phyloP scores from a whole-genome alignment of 2,888 invertebrate genomes.

The Drosophila pegasa region DNA sequence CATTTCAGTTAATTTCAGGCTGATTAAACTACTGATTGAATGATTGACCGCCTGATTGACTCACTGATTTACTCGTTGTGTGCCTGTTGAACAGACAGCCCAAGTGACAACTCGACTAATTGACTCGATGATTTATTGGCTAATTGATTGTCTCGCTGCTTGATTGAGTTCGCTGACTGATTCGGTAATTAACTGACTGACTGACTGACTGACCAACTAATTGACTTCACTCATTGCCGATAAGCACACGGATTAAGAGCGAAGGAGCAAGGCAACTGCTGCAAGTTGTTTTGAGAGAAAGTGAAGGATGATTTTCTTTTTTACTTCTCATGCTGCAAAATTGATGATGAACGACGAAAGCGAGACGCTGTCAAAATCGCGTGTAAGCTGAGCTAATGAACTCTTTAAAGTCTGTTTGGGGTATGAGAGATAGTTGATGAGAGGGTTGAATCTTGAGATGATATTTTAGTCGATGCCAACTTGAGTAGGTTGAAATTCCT shows the following conservation, averaged over 20 bases:
- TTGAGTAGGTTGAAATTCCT: neutral
- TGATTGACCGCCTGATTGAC: neutral
- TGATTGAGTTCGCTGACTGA: constrained; percentile 1
- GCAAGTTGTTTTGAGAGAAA: neutral
- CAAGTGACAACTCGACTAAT: neutral
- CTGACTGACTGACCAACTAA: neutral
- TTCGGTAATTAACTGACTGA: neutral
- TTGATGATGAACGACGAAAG: neutral
- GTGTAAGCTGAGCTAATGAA: neutral
- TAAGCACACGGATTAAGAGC: neutral
- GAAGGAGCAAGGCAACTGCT: neutral
- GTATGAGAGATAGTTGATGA: neutral
- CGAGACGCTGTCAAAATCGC: neutral
- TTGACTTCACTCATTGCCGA: neutral
- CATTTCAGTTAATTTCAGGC: no score
- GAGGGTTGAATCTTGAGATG: no score
- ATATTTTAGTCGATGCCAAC: neutral
- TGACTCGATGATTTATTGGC: neutral
- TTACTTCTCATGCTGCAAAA: neutral
- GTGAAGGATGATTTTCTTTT: neutral
- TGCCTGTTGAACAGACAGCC: no score
- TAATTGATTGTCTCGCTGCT: neutral
- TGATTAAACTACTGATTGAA: neutral
- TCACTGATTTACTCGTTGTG: no score
- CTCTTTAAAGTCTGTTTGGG: neutral